Conservation (phyloP, 2,113 vertebrate genomes). For the Mormoops blainvillei region DNA sequence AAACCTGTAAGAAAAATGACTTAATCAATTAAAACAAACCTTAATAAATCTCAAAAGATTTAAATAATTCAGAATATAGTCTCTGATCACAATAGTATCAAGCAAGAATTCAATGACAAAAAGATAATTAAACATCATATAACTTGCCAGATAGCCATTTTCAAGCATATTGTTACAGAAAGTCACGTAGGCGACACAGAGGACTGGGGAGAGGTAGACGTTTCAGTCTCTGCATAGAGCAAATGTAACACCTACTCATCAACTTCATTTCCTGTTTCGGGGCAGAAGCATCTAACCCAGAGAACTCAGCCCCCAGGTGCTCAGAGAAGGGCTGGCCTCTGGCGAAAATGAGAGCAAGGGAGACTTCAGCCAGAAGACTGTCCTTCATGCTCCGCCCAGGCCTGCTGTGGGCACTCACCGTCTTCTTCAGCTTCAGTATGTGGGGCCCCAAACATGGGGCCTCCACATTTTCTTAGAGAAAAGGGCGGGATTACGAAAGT, state of each 20-base stretch:
- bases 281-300: background rate
- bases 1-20: too few relatives aligned
- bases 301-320: background rate
- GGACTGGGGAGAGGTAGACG: background rate
- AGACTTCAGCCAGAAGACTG: background rate
- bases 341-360: background rate
- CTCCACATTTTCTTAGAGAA: background rate
- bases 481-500: accelerated
- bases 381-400: background rate
- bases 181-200: background rate
- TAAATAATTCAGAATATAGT: background rate
- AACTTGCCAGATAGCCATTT: background rate
- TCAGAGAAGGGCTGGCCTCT: background rate
- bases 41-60: background rate
- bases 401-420: background rate
- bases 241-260: background rate
- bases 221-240: background rate
- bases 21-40: background rate
- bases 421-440: background rate
- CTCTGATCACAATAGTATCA: background rate
- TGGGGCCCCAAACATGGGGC: background rate
- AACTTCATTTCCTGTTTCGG: background rate
- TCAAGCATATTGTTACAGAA: background rate
- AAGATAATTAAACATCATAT: background rate
- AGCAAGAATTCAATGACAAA: background rate